Evolutionary conservation across 2,113 vertebrate species (phyloP).

Genomic region (Taxidea taxus): DNA sequence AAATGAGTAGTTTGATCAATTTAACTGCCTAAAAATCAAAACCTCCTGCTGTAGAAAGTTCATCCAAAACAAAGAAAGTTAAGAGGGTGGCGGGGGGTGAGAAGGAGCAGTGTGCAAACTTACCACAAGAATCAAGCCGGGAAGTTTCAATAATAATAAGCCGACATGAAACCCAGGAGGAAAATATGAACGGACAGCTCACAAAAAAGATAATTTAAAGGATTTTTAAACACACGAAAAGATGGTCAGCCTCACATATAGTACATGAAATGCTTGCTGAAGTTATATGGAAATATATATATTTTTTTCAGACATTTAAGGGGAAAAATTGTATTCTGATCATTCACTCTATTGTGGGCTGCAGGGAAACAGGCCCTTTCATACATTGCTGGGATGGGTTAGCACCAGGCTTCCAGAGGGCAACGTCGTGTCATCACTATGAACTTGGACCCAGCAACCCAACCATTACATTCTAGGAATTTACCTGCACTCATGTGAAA

Average conservation of each 20-base stretch:
- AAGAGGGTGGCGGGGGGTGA: fast-evolving
- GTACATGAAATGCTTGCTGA: neutral
- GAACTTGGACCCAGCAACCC: neutral
- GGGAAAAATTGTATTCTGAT: neutral
- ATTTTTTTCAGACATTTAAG: neutral
- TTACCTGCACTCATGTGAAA: neutral
- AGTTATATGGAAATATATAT: neutral
- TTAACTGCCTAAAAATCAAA: neutral
- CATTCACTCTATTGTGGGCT: neutral
- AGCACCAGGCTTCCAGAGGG: neutral
- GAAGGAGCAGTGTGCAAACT: neutral
- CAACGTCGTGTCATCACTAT: neutral
- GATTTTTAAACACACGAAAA: neutral
- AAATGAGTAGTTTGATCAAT: neutral
- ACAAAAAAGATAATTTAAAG: neutral
- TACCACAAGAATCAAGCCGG: neutral
- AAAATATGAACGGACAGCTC: neutral
- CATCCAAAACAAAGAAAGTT: neutral
- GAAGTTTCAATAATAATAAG: neutral
- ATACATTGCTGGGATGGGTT: neutral
- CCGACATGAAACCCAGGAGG: neutral
- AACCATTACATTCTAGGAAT: neutral
- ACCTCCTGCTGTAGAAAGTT: neutral
- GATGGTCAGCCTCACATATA: neutral
- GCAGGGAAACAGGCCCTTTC: neutral